Conservation (phyloP, 2,797 vertebrate species). For the Holocentrus rufus region DNA sequence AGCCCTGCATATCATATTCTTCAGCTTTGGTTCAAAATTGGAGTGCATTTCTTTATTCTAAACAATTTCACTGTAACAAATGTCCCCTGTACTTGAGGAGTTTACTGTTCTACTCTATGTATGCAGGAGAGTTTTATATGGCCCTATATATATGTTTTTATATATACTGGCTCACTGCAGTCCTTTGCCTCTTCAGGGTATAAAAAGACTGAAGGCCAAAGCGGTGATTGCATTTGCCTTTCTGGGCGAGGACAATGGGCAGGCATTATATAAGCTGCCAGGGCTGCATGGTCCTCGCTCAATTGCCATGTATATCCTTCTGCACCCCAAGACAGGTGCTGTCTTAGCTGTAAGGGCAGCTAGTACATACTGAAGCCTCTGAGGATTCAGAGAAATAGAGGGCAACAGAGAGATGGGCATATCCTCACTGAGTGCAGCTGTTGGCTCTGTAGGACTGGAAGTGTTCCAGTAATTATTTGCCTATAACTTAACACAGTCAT, state of each 20-base stretch:
- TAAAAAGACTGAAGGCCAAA: constrained; percentile 34
- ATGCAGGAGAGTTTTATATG: not conserved
- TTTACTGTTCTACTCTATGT: not conserved
- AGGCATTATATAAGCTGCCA: constrained; percentile 40
- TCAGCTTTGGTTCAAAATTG: too few species aligned
- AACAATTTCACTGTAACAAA: too few species aligned
- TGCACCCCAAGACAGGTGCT: constrained; percentile 71
- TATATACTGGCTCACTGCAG: not conserved
- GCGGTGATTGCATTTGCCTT: constrained; percentile 43
- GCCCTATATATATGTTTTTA: not conserved
- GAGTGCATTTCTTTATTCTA: too few species aligned
- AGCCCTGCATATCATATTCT: too few species aligned
- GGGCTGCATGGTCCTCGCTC: constrained; percentile 6
- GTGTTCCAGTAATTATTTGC: constrained; percentile 47
- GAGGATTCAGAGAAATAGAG: constrained; percentile 25
- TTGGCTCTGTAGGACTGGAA: constrained; percentile 47
- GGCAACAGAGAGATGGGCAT: constrained; percentile 48
- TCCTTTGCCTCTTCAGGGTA: constrained; percentile 27
- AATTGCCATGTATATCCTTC: constrained; percentile 51
- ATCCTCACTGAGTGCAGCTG: constrained; percentile 61
- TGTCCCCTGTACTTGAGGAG: too few species aligned
- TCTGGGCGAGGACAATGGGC: constrained; percentile 46
- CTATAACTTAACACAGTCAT: constrained; percentile 64
- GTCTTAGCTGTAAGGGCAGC: constrained; percentile 27
- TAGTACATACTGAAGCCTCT: constrained; percentile 19